These are phyloP conservation scores for Syngnathus rostellatus DNA, from an alignment of 2,797 vertebrate species.

Conservation along the genomic window DNA sequence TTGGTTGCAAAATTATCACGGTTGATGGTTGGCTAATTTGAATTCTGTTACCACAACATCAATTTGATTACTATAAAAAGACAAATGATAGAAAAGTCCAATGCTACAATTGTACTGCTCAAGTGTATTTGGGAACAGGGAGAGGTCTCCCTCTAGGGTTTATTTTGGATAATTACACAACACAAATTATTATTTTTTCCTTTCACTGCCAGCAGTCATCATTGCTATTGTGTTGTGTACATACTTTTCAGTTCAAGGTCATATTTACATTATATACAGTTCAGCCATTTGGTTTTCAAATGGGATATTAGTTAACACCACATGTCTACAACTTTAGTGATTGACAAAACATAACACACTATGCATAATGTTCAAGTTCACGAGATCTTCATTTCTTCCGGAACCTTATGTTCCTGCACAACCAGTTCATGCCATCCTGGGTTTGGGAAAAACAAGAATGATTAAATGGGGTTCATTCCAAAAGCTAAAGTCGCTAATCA, in stretches of 20 bases:
- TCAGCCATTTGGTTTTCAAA: background rate
- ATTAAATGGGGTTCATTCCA: background rate
- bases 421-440: slow-evolving; percentile 99
- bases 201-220: background rate
- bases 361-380: background rate
- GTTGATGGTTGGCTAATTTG: background rate
- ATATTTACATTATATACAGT: slow-evolving; percentile 47
- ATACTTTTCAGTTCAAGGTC: background rate
- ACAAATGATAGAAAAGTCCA: background rate
- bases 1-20: no score
- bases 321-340: background rate
- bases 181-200: slow-evolving; percentile 7
- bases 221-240: slow-evolving; percentile 4
- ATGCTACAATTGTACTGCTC: background rate
- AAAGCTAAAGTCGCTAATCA: slow-evolving; percentile 19
- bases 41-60: background rate
- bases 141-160: slow-evolving; percentile 54
- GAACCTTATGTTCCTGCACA: slow-evolving; percentile 95
- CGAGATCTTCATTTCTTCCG: slow-evolving; percentile 81
- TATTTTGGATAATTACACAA: slow-evolving; percentile 7
- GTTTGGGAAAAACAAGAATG: no score
- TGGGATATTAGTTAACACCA: background rate
- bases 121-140: background rate
- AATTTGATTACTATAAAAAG: background rate
- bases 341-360: background rate